Base-by-base conservation (phyloP, 2,113 vertebrate species). In the Phaethon lepturus region DNA sequence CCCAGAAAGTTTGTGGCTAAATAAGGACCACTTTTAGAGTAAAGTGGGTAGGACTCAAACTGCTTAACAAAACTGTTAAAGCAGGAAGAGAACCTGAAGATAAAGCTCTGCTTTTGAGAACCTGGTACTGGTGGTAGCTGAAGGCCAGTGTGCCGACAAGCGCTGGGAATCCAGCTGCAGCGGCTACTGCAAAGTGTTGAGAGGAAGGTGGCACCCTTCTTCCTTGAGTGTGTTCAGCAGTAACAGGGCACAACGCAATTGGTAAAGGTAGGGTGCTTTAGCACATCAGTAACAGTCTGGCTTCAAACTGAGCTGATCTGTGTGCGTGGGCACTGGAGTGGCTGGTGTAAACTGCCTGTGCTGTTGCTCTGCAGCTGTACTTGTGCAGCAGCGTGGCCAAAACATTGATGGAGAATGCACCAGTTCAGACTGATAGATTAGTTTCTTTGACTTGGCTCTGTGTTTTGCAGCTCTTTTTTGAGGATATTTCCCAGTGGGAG, bases 381-480 rank as follows among this genome's bases (percentile, higher is more conserved):
- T 85, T 38, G 9, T 31, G 68, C 35, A 47, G 42, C 55, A 9
- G 18, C 1, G 6, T 22, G 66, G n/a, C 31, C n/a, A 16, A 5
- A 50, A 7, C 26, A 4, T 7, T 1, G 1, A 4, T 56, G 67
- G 55, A 55, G 49, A 31, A 6, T 4, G 9, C 25, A 17, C 11
- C 18, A 18, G 19, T 50, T 82, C 55, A 35, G 49, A 58, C 5
- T 0, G 0, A 6, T 5, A 12, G 17, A 26, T 40, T 2, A 29
- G 35, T 35, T 72, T 25, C 33, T 53, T 52, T 77, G 35, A 15
- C 5, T 38, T 88, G 44, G 7, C 33, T 58, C 18, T 85, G 28
- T 52, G n/a, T 49, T 72, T 62, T 68, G 53, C 44, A 72, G 2
- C 22, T 66, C n/a, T 50, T 68, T 17, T 19, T 64, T 29, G 25